Base-by-base conservation (phyloP, 2,888 invertebrate genomes). In the Apodemia duryi region DNA sequence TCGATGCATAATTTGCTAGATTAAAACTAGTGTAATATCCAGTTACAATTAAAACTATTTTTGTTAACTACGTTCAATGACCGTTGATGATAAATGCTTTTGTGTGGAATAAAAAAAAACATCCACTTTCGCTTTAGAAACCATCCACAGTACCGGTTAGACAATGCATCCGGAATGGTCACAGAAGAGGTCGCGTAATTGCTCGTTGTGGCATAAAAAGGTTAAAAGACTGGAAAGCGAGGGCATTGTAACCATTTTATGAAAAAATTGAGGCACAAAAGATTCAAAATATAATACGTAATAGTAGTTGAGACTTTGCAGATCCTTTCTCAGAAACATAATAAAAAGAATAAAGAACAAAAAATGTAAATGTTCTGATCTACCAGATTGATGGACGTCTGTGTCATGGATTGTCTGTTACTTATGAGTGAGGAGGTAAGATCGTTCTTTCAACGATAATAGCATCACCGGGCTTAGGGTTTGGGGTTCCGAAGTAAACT, bases 61-160 rank as follows among this genome's bases (percentile, higher is more conserved):
- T 46, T 46, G 13, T 4, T 13, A 11, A 13, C 13, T 4, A 11
- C 13, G 46, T 46, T 46, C 46, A 2, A 21, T 49, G n/a, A 49
- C 49, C 13, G 13, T 49, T 49, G 5, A 49, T 49, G 38, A 61
- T 21, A 9, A n/a, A n/a, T 61, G 38, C 38, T 38, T 43, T 43
- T 43, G 43, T 13, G 9, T 35, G 61, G n/a, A 32, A 61, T 38
- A 60, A 60, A 60, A n/a, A 35, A 21, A 29, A 32, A 4, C 11
- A 32, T 57, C 9, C 29, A 60, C 49, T 51, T 51, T 51, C 49
- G 49, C 49, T 51, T 51, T 51, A 51, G 49, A 51, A 51, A 51
- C 6, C 21, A 51, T 51, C 6, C 7, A 7, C 21, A 21, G n/a
- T 51, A 51, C 51, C 51, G 51, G 51, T 51, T 21, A 21, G 13